Conservation (phyloP, 2,797 vertebrate species). For the Macrochelys suwanniensis region DNA sequence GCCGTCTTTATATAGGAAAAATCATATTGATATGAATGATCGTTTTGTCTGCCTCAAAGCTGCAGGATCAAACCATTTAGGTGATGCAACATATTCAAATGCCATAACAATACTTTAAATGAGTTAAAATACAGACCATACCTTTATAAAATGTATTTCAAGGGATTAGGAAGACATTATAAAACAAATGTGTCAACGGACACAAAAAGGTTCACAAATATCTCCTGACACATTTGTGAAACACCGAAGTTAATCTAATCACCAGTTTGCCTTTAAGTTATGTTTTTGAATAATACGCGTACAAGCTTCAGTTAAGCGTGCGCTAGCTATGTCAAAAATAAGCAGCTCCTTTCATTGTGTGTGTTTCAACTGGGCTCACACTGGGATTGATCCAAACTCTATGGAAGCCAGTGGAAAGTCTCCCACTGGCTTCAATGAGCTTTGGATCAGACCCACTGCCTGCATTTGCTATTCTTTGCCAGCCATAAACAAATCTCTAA, state of each 20-base stretch:
- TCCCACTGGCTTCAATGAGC: neutral
- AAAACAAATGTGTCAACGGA: neutral
- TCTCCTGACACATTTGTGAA: neutral
- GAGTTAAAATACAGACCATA: neutral
- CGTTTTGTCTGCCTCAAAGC: neutral
- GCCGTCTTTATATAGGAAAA: neutral
- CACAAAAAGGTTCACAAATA: neutral
- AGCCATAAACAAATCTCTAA: neutral
- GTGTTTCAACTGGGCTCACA: too few relatives aligned
- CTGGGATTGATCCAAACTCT: too few relatives aligned
- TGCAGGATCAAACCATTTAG: neutral
- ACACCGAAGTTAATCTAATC: neutral
- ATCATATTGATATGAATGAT: neutral
- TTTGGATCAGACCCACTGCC: neutral
- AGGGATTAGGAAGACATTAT: neutral
- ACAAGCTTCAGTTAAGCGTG: neutral
- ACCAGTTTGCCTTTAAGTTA: neutral
- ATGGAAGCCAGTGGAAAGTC: too few relatives aligned
- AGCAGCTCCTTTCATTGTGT: neutral
- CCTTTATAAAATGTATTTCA: neutral
- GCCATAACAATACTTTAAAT: neutral
- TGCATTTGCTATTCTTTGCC: neutral
- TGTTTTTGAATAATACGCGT: neutral
- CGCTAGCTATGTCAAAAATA: neutral
- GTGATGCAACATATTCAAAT: neutral